Evolutionary conservation across 2,888 invertebrate genomes (phyloP).

Genomic region (Spodoptera littoralis): DNA sequence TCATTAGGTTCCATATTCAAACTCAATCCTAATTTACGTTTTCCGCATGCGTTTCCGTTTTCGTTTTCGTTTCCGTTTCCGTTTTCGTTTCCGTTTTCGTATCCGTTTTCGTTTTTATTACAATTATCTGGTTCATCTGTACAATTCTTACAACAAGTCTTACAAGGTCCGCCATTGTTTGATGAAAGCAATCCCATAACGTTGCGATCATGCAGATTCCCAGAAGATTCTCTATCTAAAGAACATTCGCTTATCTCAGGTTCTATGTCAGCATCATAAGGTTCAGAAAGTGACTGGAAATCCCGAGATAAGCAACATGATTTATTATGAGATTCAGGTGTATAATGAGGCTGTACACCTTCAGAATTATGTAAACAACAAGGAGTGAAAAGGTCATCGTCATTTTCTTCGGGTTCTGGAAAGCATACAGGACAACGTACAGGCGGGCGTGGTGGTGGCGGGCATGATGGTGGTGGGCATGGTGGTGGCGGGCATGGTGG

Average conservation of each 20-base stretch:
- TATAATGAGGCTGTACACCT: background rate
- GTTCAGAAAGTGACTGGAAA: background rate
- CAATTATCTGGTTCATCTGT: no score
- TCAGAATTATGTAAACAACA: slow-evolving; percentile 7
- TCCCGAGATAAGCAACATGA: slow-evolving; percentile 12
- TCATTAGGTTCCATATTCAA: slow-evolving; percentile 31
- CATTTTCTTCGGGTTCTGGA: background rate
- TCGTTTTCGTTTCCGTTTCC: no score
- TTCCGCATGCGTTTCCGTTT: no score
- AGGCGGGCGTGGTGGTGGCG: background rate
- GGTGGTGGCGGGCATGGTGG: background rate
- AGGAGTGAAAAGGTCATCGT: slow-evolving; percentile 1
- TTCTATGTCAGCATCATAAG: slow-evolving; percentile 9
- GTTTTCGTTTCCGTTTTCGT: no score
- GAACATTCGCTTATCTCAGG: background rate
- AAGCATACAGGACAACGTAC: slow-evolving; percentile 8
- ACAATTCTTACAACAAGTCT: no score
- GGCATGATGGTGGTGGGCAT: background rate
- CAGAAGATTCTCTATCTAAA: background rate
- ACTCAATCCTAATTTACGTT: slow-evolving; percentile 18
- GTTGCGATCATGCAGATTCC: slow-evolving; percentile 2
- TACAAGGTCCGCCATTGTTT: background rate
- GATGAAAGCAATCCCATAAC: slow-evolving; percentile 14
- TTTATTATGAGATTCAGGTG: slow-evolving; percentile 2
- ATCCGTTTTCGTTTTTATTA: no score